Conservation (phyloP, 2,888 invertebrate species). For the Lordiphosa andalusiaca region DNA sequence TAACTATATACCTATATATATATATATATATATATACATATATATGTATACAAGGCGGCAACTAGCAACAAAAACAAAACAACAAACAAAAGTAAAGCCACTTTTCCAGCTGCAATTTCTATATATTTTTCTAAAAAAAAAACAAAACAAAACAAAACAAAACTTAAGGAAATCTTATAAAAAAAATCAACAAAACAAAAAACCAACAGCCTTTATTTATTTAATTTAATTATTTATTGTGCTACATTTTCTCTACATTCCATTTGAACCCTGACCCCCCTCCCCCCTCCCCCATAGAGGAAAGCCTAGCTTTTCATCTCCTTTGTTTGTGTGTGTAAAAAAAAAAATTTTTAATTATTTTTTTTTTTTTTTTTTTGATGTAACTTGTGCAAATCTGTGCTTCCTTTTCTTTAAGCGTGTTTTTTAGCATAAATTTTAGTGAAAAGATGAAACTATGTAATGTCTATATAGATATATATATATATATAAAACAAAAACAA, state of each 20-base stretch:
- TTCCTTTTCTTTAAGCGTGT: conserved; percentile 78
- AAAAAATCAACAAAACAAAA: conserved; percentile 13
- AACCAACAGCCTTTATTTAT: conserved; percentile 4
- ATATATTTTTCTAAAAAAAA: conserved; percentile 24
- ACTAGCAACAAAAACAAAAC: conserved; percentile 29
- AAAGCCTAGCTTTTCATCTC: conserved; percentile 32
- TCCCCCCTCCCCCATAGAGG: conserved; percentile 6
- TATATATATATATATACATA: conserved; percentile 2
- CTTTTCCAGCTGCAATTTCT: conserved; percentile 17
- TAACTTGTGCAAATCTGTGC: conserved; percentile 75
- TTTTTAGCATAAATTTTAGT: conserved; percentile 77
- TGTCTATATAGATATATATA: conserved; percentile 14
- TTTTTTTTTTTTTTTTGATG: conserved; percentile 38
- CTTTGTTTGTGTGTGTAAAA: conserved; percentile 33
- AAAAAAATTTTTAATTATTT: too few relatives aligned
- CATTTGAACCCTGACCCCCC: conserved; percentile 12
- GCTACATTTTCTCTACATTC: conserved; percentile 19
- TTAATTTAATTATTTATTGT: conserved; percentile 40
- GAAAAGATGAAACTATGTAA: conserved; percentile 44
- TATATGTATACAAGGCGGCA: conserved; percentile 36
- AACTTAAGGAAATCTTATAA: conserved; percentile 17
- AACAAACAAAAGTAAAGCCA: conserved; percentile 22
- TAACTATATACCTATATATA: conserved; percentile 45
- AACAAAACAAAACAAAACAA: conserved; percentile 12
- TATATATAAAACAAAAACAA: conserved; percentile 10